Percentiles rank a stretch among this genome's conserved stretches.
phyloP scores from a whole-genome alignment of 2,888 invertebrate species.

The Conistra vaccinii region DNA sequence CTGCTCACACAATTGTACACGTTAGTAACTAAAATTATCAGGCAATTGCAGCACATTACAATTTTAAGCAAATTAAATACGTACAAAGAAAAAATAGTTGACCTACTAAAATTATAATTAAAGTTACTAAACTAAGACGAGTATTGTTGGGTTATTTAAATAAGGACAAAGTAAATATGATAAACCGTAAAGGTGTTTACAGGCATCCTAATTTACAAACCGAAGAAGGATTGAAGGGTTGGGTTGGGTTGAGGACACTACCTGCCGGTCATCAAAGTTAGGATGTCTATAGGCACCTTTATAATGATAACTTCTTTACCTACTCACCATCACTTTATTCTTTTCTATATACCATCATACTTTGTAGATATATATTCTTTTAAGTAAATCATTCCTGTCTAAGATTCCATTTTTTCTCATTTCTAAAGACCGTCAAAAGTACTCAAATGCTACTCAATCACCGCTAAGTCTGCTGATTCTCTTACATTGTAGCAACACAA shows the following conservation, averaged over 20 bases:
- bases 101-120: background rate
- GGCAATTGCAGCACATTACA: background rate
- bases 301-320: background rate
- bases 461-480: too few species aligned
- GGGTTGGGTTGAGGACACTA: background rate
- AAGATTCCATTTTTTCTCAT: background rate
- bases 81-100: too few species aligned
- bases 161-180: background rate
- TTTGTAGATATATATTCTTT: background rate
- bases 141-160: background rate
- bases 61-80: background rate
- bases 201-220: background rate
- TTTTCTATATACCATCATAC: background rate
- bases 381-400: background rate
- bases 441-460: background rate
- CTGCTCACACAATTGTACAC: slow-evolving; percentile 13
- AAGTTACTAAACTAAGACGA: background rate
- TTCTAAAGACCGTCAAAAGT: background rate
- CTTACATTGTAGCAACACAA: background rate
- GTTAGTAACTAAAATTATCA: slow-evolving; percentile 23
- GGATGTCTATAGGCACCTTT: slow-evolving; percentile 2
- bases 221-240: too few species aligned
- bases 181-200: slow-evolving; percentile 5
- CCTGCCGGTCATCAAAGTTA: background rate
- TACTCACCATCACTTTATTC: background rate